A percentile compares a stretch with the other conserved stretches of the same genome.
Conservation (phyloP, 1,140 invertebrate species). For the Drosophila suzukii region DNA sequence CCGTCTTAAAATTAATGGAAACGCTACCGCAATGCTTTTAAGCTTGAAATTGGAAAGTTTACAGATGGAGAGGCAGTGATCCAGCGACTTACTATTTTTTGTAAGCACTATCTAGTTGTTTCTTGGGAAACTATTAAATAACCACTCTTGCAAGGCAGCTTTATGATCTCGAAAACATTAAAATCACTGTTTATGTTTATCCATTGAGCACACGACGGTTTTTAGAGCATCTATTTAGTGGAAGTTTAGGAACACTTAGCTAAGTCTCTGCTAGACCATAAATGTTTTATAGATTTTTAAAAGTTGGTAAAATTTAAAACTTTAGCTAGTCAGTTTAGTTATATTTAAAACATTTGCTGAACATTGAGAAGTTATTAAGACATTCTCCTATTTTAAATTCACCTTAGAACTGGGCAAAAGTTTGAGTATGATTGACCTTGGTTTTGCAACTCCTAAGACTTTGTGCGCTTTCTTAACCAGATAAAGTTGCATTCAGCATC, state of each 20-base stretch:
- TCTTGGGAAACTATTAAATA: not conserved
- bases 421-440: constrained; percentile 22
- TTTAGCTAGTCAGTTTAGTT: too few relatives aligned
- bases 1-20: constrained; percentile 14
- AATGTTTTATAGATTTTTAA: not conserved
- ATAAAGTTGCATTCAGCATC: not conserved
- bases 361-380: too few relatives aligned
- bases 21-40: not conserved
- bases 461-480: not conserved
- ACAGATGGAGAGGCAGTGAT: constrained; percentile 23
- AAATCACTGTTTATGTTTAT: not conserved
- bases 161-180: not conserved
- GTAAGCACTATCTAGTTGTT: not conserved
- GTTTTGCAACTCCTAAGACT: not conserved
- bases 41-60: not conserved
- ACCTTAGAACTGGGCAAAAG: not conserved
- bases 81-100: constrained; percentile 1
- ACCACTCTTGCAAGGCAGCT: not conserved
- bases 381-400: too few relatives aligned
- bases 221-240: not conserved
- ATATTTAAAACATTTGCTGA: too few relatives aligned
- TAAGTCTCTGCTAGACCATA: too few relatives aligned
- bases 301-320: not conserved
- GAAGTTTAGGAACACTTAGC: not conserved
- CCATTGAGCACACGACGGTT: not conserved